These are phyloP conservation scores for Melanotaenia parkinsoni DNA, from an alignment of 2,797 vertebrate genomes.

Conservation along the genomic window DNA sequence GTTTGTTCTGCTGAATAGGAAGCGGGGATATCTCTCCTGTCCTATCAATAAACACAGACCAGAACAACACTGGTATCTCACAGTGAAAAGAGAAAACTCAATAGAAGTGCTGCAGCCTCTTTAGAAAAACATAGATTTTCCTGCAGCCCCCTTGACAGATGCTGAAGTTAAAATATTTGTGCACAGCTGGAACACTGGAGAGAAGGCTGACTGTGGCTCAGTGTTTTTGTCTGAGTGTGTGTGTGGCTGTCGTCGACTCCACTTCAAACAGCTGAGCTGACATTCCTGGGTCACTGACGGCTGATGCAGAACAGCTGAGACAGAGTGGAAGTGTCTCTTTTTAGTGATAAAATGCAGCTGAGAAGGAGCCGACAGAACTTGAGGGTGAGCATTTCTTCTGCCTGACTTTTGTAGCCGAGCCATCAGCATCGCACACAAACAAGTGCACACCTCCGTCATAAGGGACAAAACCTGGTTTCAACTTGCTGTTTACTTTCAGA, in stretches of 20 bases:
- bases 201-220: constrained; percentile 22
- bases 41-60: constrained; percentile 66
- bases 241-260: constrained; percentile 24
- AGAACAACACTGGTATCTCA: constrained; percentile 51
- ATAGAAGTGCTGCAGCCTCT: constrained; percentile 52
- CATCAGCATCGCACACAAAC: background rate
- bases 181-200: constrained; percentile 66
- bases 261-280: constrained; percentile 65
- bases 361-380: constrained; percentile 22
- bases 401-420: constrained; percentile 9
- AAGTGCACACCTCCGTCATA: background rate
- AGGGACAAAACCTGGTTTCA: constrained; percentile 25
- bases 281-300: constrained; percentile 57
- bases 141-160: constrained; percentile 58
- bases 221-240: constrained; percentile 24
- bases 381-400: constrained; percentile 44
- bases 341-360: constrained; percentile 52
- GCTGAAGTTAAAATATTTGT: constrained; percentile 61
- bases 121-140: constrained; percentile 62
- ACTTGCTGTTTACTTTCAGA: background rate
- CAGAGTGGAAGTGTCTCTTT: constrained; percentile 44
- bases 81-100: constrained; percentile 63
- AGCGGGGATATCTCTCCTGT: constrained; percentile 44
- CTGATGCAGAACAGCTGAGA: constrained; percentile 49
- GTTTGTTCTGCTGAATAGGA: constrained; percentile 59